phyloP scores from a whole-genome alignment of 2,888 invertebrate species.

The Drosophila diplacantha region DNA sequence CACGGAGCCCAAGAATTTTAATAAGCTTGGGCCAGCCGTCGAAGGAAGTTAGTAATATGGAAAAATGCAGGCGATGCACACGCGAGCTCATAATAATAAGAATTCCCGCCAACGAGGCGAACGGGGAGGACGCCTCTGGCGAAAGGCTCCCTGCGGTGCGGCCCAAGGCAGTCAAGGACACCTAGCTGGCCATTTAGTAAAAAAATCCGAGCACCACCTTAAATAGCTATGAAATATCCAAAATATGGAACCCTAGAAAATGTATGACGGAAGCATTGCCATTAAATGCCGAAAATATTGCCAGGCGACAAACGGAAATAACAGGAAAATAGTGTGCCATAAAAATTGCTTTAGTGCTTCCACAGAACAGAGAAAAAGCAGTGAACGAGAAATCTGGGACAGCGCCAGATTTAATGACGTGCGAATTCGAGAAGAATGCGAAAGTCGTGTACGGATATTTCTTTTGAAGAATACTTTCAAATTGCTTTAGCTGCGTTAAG shows the following conservation, averaged over 20 bases:
- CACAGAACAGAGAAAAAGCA: background rate
- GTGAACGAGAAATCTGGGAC: background rate
- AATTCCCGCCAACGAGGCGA: constrained; percentile 39
- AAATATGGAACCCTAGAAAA: constrained; percentile 11
- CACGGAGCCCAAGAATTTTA: constrained; percentile 47
- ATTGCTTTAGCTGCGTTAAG: background rate
- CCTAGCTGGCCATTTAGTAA: constrained; percentile 26
- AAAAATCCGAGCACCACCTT: constrained; percentile 32
- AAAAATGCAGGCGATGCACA: constrained; percentile 55
- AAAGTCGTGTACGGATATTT: constrained; percentile 27
- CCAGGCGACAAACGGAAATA: constrained; percentile 63
- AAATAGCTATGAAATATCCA: constrained; percentile 34
- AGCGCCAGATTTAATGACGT: constrained; percentile 1
- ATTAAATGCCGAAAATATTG: constrained; percentile 33
- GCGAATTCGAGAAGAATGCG: constrained; percentile 26
- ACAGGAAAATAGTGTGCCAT: constrained; percentile 64
- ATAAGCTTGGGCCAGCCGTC: constrained; percentile 48
- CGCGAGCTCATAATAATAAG: constrained; percentile 59
- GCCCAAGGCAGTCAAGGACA: constrained; percentile 62
- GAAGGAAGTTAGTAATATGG: constrained; percentile 51
- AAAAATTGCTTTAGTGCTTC: constrained; percentile 51
- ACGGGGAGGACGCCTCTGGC: constrained; percentile 4
- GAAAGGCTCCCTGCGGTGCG: constrained; percentile 13
- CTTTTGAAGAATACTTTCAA: background rate
- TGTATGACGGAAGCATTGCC: constrained; percentile 33